phyloP scores from a whole-genome alignment of 2,113 vertebrate genomes.

The Bufo gargarizans region DNA sequence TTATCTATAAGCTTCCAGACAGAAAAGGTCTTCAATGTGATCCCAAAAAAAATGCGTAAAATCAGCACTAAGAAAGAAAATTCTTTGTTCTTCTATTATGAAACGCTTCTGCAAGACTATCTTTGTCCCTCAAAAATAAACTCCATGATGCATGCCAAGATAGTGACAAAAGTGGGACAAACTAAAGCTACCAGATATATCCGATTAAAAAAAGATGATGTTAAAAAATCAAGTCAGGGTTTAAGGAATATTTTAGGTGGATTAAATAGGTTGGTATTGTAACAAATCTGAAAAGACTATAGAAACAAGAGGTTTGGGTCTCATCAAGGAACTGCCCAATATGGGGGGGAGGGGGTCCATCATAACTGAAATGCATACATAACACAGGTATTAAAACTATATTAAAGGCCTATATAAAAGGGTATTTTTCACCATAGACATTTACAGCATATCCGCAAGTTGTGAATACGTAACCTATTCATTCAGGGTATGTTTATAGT shows the following conservation, averaged over 20 bases:
- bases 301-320: no score
- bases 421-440: no score
- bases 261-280: background rate
- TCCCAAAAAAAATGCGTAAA: constrained; percentile 5
- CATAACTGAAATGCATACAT: no score
- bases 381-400: no score
- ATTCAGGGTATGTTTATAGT: no score
- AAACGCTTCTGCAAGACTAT: background rate
- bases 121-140: background rate
- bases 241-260: background rate
- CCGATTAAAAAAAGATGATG: background rate
- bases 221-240: background rate
- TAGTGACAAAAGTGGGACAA: background rate
- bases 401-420: no score
- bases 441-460: no score
- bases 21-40: constrained; percentile 23
- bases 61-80: background rate
- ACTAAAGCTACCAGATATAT: background rate
- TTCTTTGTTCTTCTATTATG: background rate
- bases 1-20: constrained; percentile 31
- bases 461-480: no score
- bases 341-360: no score
- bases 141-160: background rate
- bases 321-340: no score
- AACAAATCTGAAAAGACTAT: no score